A percentile compares a stretch with the other conserved stretches of the same genome.
These are phyloP conservation scores for Pteronotus mesoamericanus DNA, from an alignment of 2,797 vertebrate genomes.

Conservation along the genomic window DNA sequence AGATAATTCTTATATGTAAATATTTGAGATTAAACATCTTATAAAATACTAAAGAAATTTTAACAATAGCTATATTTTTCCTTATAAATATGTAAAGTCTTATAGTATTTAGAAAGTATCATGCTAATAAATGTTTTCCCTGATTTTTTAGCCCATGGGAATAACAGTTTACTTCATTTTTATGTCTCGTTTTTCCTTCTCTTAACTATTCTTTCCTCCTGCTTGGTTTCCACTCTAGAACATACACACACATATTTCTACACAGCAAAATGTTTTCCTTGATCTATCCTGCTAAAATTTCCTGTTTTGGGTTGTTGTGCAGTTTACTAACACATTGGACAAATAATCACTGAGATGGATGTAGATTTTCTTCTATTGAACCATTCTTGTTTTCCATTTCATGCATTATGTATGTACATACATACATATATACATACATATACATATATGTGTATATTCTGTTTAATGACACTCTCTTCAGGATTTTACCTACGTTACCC, in stretches of 20 bases:
- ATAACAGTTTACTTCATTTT: not conserved
- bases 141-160: not conserved
- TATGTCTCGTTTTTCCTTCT: not conserved
- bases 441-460: not conserved
- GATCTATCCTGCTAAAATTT: not conserved
- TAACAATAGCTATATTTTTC: not conserved
- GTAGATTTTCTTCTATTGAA: not conserved
- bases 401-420: too few species aligned
- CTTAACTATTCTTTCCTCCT: not conserved
- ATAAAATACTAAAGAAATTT: not conserved
- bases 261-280: not conserved
- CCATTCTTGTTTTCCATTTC: not conserved
- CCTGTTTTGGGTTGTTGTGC: not conserved
- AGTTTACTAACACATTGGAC: not conserved
- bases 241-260: not conserved
- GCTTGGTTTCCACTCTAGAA: not conserved
- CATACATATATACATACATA: too few species aligned
- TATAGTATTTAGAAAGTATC: not conserved
- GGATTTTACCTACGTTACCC: not conserved
- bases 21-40: not conserved
- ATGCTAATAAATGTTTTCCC: not conserved
- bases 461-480: not conserved
- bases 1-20: not conserved
- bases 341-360: not conserved
- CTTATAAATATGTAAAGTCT: not conserved